Conservation (phyloP, 2,888 invertebrate species). For the Limenitis camilla region DNA sequence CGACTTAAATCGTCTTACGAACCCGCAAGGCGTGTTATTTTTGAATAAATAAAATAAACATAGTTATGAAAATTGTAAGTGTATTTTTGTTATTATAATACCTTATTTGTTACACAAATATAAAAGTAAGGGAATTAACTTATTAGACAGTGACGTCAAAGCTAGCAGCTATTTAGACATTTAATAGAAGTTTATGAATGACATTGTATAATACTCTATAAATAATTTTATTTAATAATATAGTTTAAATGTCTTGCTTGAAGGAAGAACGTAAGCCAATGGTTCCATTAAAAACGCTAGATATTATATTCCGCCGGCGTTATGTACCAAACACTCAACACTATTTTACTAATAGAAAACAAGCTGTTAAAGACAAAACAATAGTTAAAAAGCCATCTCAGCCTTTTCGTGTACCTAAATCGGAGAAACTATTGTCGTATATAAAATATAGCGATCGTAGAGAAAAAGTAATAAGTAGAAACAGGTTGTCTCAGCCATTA, state of each 20-base stretch:
- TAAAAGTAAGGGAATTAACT: not conserved
- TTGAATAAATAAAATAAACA: not conserved
- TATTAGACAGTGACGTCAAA: conserved; percentile 11
- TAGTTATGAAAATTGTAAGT: not conserved
- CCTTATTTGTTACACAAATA: not conserved
- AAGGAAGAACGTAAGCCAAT: conserved; percentile 55
- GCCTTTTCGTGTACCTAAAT: conserved; percentile 55
- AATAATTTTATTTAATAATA: conserved; percentile 4
- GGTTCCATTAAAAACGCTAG: conserved; percentile 60
- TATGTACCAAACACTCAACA: conserved; percentile 63
- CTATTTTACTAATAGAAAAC: conserved; percentile 61
- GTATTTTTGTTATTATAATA: too few species aligned
- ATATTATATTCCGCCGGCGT: conserved; percentile 63
- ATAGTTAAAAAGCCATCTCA: conserved; percentile 34
- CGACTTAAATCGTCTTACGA: conserved; percentile 57
- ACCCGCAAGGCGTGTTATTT: conserved; percentile 37
- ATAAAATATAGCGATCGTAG: conserved; percentile 63
- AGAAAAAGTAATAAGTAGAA: conserved; percentile 44
- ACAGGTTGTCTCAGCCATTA: conserved; percentile 47
- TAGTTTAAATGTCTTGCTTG: conserved; percentile 44
- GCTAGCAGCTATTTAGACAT: not conserved
- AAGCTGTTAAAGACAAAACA: conserved; percentile 37
- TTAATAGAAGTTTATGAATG: not conserved
- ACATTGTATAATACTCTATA: conserved; percentile 1
- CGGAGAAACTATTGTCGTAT: conserved; percentile 61